A percentile compares a stretch with the other conserved stretches of the same genome.
These are phyloP conservation scores for Aphis gossypii DNA, from an alignment of 1,140 invertebrate genomes.

Conservation along the genomic window DNA sequence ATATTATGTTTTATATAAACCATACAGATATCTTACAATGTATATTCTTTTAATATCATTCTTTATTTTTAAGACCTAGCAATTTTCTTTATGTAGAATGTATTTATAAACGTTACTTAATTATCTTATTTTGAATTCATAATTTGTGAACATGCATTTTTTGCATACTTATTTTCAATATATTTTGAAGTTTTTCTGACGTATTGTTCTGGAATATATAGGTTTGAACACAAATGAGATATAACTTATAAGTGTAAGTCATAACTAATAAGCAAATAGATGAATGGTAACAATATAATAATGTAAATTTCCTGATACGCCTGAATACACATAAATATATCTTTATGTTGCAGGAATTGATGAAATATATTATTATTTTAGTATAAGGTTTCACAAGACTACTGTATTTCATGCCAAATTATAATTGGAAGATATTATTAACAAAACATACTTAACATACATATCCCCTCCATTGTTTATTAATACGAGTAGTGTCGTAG, in stretches of 20 bases:
- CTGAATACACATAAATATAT: background rate
- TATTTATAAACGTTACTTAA: background rate
- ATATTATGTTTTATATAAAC: background rate
- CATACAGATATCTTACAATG: background rate
- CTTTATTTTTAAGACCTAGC: background rate
- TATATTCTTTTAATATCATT: background rate
- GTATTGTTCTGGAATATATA: background rate
- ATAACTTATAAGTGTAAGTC: background rate
- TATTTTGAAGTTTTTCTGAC: background rate
- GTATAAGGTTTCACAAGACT: background rate
- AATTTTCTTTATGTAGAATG: background rate
- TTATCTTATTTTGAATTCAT: background rate
- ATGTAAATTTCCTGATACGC: background rate
- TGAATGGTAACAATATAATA: background rate
- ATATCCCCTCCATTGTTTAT: background rate
- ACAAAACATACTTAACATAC: background rate
- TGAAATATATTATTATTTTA: background rate
- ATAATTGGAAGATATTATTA: constrained; percentile 15
- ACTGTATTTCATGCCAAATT: background rate
- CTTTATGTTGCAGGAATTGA: background rate
- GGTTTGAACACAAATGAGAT: background rate
- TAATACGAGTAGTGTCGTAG: background rate
- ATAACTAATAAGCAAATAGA: constrained; percentile 11
- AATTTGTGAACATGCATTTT: background rate
- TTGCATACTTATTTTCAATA: background rate